These are phyloP conservation scores for Dipus sagitta DNA, from an alignment of 2,797 vertebrate genomes.

Conservation along the genomic window DNA sequence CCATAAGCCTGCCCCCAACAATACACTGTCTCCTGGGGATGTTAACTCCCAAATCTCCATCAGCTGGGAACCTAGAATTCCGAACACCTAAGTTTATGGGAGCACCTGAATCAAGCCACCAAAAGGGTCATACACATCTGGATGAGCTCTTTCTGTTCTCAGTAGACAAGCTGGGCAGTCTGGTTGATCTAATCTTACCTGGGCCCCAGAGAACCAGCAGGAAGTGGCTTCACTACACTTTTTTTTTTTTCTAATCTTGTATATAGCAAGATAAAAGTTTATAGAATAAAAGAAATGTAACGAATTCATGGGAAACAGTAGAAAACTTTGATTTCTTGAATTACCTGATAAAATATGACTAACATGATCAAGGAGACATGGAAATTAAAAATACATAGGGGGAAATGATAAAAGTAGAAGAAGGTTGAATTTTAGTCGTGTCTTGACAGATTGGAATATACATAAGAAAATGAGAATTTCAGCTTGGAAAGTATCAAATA, in stretches of 20 bases:
- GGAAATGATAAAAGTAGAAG: too few relatives aligned
- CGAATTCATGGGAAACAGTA: background rate
- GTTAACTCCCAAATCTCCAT: too few relatives aligned
- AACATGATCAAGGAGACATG: background rate
- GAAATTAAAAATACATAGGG: background rate
- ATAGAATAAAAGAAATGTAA: background rate
- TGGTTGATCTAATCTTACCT: background rate
- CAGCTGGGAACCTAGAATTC: too few relatives aligned
- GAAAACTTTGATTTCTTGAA: background rate
- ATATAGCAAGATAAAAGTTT: constrained; percentile 21
- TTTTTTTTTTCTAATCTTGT: background rate
- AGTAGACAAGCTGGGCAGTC: background rate
- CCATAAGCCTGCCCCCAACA: too few relatives aligned
- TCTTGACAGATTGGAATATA: background rate
- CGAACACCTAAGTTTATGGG: too few relatives aligned
- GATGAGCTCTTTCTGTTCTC: background rate
- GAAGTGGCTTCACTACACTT: background rate
- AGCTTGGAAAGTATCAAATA: background rate
- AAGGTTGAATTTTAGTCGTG: background rate
- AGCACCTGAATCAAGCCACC: too few relatives aligned
- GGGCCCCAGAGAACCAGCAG: background rate
- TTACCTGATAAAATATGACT: background rate
- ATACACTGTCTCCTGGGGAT: too few relatives aligned
- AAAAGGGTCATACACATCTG: background rate
- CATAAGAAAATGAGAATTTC: background rate